Evolutionary conservation across 37 sponge, comb jelly and placozoan genomes (phyloP).

Genomic region (Ephydatia muelleri): DNA sequence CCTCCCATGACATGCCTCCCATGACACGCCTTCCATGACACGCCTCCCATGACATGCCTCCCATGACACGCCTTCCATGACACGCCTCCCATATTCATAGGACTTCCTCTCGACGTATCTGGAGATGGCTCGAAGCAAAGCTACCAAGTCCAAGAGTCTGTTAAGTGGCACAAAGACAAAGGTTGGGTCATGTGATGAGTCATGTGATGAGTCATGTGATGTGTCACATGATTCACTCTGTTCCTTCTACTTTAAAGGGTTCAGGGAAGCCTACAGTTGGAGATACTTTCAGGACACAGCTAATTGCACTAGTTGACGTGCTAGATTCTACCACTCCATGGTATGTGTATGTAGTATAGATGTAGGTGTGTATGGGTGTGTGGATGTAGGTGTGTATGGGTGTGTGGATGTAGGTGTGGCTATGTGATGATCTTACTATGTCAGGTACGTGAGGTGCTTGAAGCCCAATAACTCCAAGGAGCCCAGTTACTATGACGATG

Average conservation of each 20-base stretch:
- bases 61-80: too few relatives aligned
- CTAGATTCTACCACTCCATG: slow-evolving; percentile 91
- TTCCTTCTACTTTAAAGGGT: neutral
- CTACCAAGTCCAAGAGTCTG: slow-evolving; percentile 59
- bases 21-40: too few relatives aligned
- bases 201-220: slow-evolving; percentile 2
- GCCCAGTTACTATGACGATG: slow-evolving; percentile 67
- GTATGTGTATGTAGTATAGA: slow-evolving; percentile 15
- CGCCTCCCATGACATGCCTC: too few relatives aligned
- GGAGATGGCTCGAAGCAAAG: slow-evolving; percentile 60
- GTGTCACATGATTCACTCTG: neutral
- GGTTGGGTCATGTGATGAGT: slow-evolving; percentile 4
- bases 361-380: neutral
- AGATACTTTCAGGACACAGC: slow-evolving; percentile 93
- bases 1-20: too few relatives aligned
- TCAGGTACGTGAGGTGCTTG: slow-evolving; percentile 89
- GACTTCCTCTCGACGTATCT: slow-evolving; percentile 74
- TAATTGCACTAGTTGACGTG: slow-evolving; percentile 84
- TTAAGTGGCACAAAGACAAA: slow-evolving; percentile 83
- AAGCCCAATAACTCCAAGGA: slow-evolving; percentile 84
- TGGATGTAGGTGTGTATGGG: neutral
- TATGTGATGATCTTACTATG: neutral
- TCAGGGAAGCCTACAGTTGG: slow-evolving; percentile 89
- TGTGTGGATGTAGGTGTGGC: neutral
- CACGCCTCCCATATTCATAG: slow-evolving; percentile 24